phyloP scores from a whole-genome alignment of 2,797 vertebrate genomes.

The Propithecus perrieri region DNA sequence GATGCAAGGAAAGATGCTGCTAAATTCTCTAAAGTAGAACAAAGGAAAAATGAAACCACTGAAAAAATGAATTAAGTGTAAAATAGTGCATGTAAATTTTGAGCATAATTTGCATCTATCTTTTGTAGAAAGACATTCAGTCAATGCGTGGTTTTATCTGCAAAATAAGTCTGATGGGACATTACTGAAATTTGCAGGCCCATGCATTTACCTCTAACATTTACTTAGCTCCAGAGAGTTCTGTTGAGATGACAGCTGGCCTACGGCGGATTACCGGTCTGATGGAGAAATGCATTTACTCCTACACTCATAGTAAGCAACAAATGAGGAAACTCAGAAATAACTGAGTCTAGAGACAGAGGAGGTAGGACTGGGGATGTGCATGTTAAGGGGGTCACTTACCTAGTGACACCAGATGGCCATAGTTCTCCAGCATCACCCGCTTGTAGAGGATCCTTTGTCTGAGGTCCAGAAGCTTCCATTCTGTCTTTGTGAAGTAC shows the following conservation, averaged over 20 bases:
- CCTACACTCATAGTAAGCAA: not conserved
- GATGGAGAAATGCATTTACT: not conserved
- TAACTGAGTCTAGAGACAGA: not conserved
- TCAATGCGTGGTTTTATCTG: not conserved
- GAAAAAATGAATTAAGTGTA: not conserved
- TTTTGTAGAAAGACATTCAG: constrained; percentile 2
- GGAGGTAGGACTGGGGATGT: not conserved
- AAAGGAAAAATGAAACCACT: not conserved
- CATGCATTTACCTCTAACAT: not conserved
- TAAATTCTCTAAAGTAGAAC: not conserved
- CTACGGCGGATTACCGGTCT: not conserved
- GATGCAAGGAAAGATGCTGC: not conserved
- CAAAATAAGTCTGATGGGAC: not conserved
- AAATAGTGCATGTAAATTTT: not conserved
- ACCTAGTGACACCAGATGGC: constrained; percentile 63
- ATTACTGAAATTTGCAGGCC: not conserved
- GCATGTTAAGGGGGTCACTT: not conserved
- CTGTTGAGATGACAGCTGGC: not conserved
- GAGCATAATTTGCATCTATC: not conserved
- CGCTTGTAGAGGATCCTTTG: constrained; percentile 66
- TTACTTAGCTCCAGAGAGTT: not conserved
- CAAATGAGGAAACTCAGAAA: not conserved
- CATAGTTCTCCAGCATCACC: constrained; percentile 75
- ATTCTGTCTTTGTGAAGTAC: constrained; percentile 70
- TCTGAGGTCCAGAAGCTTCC: constrained; percentile 65